Evolutionary conservation across 2,888 invertebrate species (phyloP).

Genomic region (Oscheius sp.): DNA sequence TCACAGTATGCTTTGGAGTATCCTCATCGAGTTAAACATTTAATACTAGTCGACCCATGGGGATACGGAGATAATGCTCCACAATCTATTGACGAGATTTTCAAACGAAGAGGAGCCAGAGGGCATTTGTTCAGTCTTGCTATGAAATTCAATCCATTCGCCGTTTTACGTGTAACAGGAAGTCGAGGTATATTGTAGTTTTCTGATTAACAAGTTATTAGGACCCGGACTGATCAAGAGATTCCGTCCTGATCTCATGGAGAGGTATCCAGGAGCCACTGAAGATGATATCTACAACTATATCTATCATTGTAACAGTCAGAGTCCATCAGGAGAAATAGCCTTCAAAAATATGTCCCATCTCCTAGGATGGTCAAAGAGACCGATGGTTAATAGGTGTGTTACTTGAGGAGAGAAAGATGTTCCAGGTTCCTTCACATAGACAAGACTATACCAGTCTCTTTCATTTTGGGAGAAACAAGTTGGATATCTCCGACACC

Average conservation of each 20-base stretch:
- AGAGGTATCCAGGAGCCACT: slow-evolving; percentile 80
- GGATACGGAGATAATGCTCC: slow-evolving; percentile 73
- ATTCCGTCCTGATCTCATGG: slow-evolving; percentile 85
- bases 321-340: slow-evolving; percentile 88
- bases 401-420: slow-evolving; percentile 55
- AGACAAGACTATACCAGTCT: slow-evolving; percentile 55
- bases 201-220: slow-evolving; percentile 61
- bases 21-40: slow-evolving; percentile 86
- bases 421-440: slow-evolving; percentile 57
- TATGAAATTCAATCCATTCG: slow-evolving; percentile 87
- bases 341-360: slow-evolving; percentile 89
- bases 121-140: slow-evolving; percentile 78
- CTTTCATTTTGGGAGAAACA: slow-evolving; percentile 81
- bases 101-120: background rate
- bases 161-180: slow-evolving; percentile 86
- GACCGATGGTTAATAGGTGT: slow-evolving; percentile 88
- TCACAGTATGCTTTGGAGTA: slow-evolving; percentile 86
- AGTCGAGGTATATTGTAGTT: slow-evolving; percentile 77
- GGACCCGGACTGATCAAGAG: slow-evolving; percentile 87
- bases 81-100: slow-evolving; percentile 46
- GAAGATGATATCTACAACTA: slow-evolving; percentile 77
- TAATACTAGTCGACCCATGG: slow-evolving; percentile 94
- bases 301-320: slow-evolving; percentile 94
- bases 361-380: slow-evolving; percentile 92
- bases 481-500: slow-evolving; percentile 92